Evolutionary conservation across 2,113 vertebrate genomes (phyloP), one percentile per base, ranked within the genome.

Genomic region (Poicephalus gulielmi): DNA sequence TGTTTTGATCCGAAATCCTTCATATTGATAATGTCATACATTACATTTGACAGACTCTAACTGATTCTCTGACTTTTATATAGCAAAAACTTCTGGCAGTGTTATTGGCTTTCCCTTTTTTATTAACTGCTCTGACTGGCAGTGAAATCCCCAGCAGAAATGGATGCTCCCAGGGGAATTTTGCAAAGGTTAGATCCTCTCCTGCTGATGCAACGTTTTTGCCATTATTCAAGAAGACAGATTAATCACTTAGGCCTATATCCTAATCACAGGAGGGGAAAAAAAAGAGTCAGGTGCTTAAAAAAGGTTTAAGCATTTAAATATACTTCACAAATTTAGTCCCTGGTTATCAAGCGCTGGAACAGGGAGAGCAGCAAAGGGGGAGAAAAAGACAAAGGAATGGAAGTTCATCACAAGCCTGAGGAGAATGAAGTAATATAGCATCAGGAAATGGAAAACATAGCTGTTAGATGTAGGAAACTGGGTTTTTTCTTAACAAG

Each of bases 21-120:
- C 86, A 85, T 94, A 82, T 96, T 96, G 96, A 96, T 94, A 94
- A 95, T 86, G 53, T 57, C 92, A 87, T 97, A 94, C 33, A 71
- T 95, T 95, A 96, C 74, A 66, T 66, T 81, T 97, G 96, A 96
- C 95, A 96, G 86, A 37, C 41, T 88, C 90, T 86, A 78, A 75
- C 94, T 53, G 92, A 86, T 96, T 75, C 66, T 71, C 80, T 93
- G 92, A 88, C 88, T 93, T 86, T 76, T 52, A 11, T 35, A 60
- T 31, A 62, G 83, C 86, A 92, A 81, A 94, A 95, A 82, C 83
- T 96, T 86, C 73, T 89, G 94, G 52, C 80, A 76, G 69, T 50
- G 66, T 90, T 91, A 95, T 82, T 75, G 62, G 86, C 77, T 95
- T 93, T 95, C 52, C 62, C 55, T 86, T 75, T 94, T 94, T 93